Percentiles rank a stretch among this genome's conserved stretches.
Conservation (phyloP, 2,797 vertebrate genomes). For the Thunnus albacares region DNA sequence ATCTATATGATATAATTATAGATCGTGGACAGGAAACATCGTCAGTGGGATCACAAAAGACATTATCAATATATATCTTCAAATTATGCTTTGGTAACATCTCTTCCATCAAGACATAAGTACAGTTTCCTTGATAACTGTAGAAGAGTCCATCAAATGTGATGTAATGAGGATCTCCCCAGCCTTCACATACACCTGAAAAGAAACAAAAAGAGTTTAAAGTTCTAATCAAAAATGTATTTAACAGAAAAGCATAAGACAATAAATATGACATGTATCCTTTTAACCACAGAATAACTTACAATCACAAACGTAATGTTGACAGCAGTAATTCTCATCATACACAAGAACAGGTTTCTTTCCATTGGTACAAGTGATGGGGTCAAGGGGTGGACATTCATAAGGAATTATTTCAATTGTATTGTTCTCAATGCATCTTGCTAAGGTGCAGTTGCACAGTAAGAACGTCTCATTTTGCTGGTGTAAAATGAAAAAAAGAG, state of each 20-base stretch:
- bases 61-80: slow-evolving; percentile 94
- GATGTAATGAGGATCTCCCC: slow-evolving; percentile 95
- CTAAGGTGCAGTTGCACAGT: slow-evolving; percentile 85
- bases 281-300: slow-evolving; percentile 69
- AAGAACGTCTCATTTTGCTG: slow-evolving; percentile 85
- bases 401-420: slow-evolving; percentile 82
- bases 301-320: slow-evolving; percentile 93
- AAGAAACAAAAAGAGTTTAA: slow-evolving; percentile 12
- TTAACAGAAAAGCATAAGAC: not conserved
- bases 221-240: not conserved
- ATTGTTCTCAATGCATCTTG: slow-evolving; percentile 84
- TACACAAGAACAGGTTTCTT: slow-evolving; percentile 84
- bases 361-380: slow-evolving; percentile 89
- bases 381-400: slow-evolving; percentile 85
- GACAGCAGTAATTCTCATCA: slow-evolving; percentile 89
- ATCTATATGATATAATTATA: slow-evolving; percentile 86
- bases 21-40: slow-evolving; percentile 87
- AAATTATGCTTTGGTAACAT: slow-evolving; percentile 81
- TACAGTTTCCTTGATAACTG: slow-evolving; percentile 96
- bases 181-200: slow-evolving; percentile 93
- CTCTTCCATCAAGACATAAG: slow-evolving; percentile 94
- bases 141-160: slow-evolving; percentile 96
- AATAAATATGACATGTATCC: not conserved
- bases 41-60: slow-evolving; percentile 87
- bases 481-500: slow-evolving; percentile 4